Evolutionary conservation across 2,797 vertebrate species (phyloP).

Genomic region (Nasua narica): DNA sequence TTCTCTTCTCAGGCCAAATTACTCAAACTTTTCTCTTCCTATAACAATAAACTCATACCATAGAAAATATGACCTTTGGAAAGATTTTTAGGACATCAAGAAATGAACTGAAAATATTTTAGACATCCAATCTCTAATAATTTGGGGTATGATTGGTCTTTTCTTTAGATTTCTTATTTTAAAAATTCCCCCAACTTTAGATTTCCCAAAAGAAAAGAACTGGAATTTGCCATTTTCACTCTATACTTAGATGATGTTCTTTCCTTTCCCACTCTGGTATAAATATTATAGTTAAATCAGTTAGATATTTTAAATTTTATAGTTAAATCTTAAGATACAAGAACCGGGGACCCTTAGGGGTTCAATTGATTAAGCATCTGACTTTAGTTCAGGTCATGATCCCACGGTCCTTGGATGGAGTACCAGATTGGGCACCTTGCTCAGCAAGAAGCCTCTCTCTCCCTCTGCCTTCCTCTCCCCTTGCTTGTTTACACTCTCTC

Average conservation of each 20-base stretch:
- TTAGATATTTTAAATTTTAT: background rate
- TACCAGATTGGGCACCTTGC: background rate
- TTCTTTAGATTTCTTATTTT: background rate
- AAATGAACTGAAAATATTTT: background rate
- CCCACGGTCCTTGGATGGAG: background rate
- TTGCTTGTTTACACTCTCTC: no score
- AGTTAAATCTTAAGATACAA: background rate
- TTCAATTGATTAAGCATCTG: background rate
- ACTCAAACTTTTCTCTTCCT: background rate
- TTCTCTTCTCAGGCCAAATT: background rate
- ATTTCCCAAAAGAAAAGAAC: background rate
- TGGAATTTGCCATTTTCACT: background rate
- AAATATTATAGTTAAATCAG: background rate
- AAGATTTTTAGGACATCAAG: background rate
- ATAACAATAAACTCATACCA: background rate
- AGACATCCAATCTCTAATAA: background rate
- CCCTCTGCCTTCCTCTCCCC: no score
- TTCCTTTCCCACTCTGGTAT: background rate
- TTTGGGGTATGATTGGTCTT: background rate
- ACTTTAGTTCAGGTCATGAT: background rate
- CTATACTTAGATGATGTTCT: background rate
- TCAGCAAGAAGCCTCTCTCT: no score
- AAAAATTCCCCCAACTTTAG: background rate
- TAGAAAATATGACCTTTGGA: background rate
- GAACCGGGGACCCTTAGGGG: background rate